A percentile compares a stretch with the other conserved stretches of the same genome.
Evolutionary conservation across 2,888 invertebrate genomes (phyloP).

Genomic region (Rhingia rostrata): DNA sequence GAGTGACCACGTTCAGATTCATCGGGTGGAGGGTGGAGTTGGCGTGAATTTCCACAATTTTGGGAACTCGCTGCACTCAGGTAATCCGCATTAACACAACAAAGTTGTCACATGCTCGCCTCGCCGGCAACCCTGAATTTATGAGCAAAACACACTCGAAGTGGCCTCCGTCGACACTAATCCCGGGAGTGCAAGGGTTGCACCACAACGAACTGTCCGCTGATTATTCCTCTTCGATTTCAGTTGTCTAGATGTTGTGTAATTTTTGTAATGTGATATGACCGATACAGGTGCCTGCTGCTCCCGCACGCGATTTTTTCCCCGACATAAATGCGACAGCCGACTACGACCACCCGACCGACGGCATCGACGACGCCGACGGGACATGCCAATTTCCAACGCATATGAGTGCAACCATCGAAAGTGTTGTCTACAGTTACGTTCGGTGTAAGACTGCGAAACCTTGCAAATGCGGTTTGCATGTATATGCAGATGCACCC

Average conservation of each 20-base stretch:
- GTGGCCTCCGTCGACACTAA: slow-evolving; percentile 53
- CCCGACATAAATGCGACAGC: slow-evolving; percentile 33
- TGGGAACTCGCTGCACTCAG: slow-evolving; percentile 37
- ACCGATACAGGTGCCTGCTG: slow-evolving; percentile 16
- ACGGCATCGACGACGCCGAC: background rate
- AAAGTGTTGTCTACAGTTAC: slow-evolving; percentile 58
- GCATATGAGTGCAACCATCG: slow-evolving; percentile 41
- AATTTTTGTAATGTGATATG: slow-evolving; percentile 60
- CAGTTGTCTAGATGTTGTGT: slow-evolving; percentile 55
- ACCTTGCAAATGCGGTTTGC: slow-evolving; percentile 65
- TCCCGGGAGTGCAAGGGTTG: slow-evolving; percentile 69
- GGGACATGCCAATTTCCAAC: slow-evolving; percentile 11
- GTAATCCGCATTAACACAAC: slow-evolving; percentile 45
- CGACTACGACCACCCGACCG: too few relatives aligned
- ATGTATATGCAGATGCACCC: slow-evolving; percentile 29
- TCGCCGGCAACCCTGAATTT: slow-evolving; percentile 42
- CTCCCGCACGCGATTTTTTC: slow-evolving; percentile 30
- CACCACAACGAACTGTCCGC: slow-evolving; percentile 48
- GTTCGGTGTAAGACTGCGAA: slow-evolving; percentile 31
- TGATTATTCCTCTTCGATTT: slow-evolving; percentile 60
- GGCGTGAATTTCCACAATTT: slow-evolving; percentile 32
- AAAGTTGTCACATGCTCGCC: slow-evolving; percentile 29
- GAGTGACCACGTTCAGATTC: slow-evolving; percentile 32
- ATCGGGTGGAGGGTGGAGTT: slow-evolving; percentile 2
- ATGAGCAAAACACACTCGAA: slow-evolving; percentile 24